A percentile compares a stretch with the other conserved stretches of the same genome.
Conservation (phyloP, 2,797 vertebrate species). For the Thaleichthys pacificus region DNA sequence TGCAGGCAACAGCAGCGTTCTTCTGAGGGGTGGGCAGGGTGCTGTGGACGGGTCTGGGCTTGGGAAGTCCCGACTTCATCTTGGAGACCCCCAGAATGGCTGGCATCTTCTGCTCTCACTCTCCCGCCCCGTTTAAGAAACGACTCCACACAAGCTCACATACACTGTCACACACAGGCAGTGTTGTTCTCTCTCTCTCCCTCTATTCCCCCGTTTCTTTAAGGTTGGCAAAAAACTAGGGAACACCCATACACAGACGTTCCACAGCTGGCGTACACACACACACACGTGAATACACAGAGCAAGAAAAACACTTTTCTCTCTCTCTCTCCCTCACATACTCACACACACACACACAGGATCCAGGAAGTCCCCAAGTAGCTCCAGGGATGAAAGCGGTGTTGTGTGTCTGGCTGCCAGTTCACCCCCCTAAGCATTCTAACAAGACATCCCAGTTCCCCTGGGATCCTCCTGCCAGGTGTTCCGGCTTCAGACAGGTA, state of each 20-base stretch:
- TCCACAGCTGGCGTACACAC: background rate
- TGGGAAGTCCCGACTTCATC: constrained; percentile 98
- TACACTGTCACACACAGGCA: constrained; percentile 12
- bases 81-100: constrained; percentile 93
- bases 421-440: background rate
- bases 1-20: background rate
- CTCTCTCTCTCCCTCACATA: background rate
- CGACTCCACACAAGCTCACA: constrained; percentile 24
- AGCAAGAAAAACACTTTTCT: background rate
- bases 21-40: constrained; percentile 88
- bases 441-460: background rate
- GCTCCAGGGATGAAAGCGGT: background rate
- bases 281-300: background rate
- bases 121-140: constrained; percentile 7
- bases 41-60: constrained; percentile 94
- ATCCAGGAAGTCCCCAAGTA: constrained; percentile 2
- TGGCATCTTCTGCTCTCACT: constrained; percentile 85
- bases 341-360: background rate
- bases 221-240: background rate
- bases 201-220: background rate
- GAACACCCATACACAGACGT: background rate
- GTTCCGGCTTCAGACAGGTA: background rate
- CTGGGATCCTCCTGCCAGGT: background rate
- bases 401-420: background rate
- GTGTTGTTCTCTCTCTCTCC: background rate